Evolutionary conservation across 1,140 invertebrate genomes (phyloP).

Genomic region (Pseudomyrmex dendroicus): DNA sequence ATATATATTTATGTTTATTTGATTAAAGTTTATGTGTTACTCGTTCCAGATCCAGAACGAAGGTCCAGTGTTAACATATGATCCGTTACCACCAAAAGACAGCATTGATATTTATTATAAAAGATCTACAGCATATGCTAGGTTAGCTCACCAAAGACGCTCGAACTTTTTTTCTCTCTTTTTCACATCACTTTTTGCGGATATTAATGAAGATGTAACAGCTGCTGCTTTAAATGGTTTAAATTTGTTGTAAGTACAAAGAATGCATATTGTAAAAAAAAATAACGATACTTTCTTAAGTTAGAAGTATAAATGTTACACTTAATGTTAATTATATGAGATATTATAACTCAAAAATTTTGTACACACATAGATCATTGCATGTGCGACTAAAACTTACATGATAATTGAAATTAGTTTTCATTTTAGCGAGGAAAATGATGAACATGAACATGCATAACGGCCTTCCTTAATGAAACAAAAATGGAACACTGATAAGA

Average conservation of each 20-base stretch:
- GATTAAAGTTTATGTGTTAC: constrained; percentile 32
- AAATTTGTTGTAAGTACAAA: constrained; percentile 69
- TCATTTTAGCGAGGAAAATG: constrained; percentile 69
- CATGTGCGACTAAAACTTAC: neutral
- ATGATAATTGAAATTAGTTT: constrained; percentile 21
- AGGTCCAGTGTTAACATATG: constrained; percentile 90
- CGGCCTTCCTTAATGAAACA: constrained; percentile 1
- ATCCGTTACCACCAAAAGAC: constrained; percentile 92
- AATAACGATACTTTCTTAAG: neutral
- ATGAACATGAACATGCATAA: constrained; percentile 47
- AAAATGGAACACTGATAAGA: neutral
- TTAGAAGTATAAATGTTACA: constrained; percentile 18
- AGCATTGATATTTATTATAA: constrained; percentile 89
- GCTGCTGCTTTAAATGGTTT: constrained; percentile 60
- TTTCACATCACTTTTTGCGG: constrained; percentile 76
- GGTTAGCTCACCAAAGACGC: constrained; percentile 47
- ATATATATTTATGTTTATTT: neutral
- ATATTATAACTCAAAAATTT: neutral
- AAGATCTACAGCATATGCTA: constrained; percentile 56
- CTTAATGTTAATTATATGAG: neutral
- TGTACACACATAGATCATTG: neutral
- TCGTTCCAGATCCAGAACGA: constrained; percentile 84
- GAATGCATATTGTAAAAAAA: constrained; percentile 32
- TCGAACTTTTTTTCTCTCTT: constrained; percentile 76
- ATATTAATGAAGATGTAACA: constrained; percentile 65